These are phyloP conservation scores for Catharus fuscescens DNA, from an alignment of 2,113 vertebrate species.

Conservation along the genomic window DNA sequence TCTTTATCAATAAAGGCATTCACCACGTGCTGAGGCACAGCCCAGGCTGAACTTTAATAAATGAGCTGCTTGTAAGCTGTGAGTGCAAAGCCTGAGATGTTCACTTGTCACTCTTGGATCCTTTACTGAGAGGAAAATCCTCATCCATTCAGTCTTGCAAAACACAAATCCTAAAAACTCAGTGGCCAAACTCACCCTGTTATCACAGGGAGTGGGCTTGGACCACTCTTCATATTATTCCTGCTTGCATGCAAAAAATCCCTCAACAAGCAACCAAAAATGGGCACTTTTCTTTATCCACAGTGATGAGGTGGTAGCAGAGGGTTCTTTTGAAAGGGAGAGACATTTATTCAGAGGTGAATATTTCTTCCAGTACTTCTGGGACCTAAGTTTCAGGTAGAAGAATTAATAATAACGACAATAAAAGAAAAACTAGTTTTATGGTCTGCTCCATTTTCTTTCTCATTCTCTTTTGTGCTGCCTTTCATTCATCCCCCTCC, in stretches of 20 bases:
- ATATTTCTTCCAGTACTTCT: not conserved
- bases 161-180: not conserved
- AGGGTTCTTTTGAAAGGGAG: not conserved
- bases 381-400: not conserved
- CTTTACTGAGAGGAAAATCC: not conserved
- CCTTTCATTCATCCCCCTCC: not conserved
- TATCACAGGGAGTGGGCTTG: not conserved
- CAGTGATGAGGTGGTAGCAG: not conserved
- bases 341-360: not conserved
- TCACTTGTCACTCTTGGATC: not conserved
- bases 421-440: not conserved
- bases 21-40: not conserved
- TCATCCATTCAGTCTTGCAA: not conserved
- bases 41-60: not conserved
- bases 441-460: not conserved
- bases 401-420: not conserved
- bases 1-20: not conserved
- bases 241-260: not conserved
- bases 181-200: fast-evolving
- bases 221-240: not conserved
- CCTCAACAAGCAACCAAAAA: not conserved
- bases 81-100: not conserved
- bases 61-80: not conserved
- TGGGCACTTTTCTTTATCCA: not conserved
- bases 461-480: not conserved